Base-by-base conservation (phyloP, 2,113 vertebrate species). In the Aspidoscelis tigris region DNA sequence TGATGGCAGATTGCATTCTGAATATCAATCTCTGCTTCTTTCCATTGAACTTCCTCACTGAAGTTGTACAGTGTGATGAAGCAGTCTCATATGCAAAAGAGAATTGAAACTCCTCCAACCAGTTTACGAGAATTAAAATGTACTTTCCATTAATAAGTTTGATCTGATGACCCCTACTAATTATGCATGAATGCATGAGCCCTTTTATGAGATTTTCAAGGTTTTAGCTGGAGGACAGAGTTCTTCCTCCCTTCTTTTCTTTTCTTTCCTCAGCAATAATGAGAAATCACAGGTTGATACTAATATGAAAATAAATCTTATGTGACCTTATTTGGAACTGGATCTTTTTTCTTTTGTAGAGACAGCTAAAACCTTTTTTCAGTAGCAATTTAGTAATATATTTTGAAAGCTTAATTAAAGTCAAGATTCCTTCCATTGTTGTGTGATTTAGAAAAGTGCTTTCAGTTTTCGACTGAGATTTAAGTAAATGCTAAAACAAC, bases 81-180 rank as follows among this genome's bases (percentile, higher is more conserved):
- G 65, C 20, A 80, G 26, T 47, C 50, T 85, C 5, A 82, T 14
- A 72, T 58, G 6, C 24, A 44, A 58, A 33, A 0, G 33, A 10
- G 76, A 90, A 75, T 9, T 4, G 2, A 81, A 53, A 10, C 5
- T 72, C 26, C 80, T 2, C 77, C 68, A 82, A 58, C n/a, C 9
- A 7, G 76, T 73, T 65, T 0, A 43, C 26, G 82, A 80, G 24
- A 81, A 80, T 88, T 76, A 69, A 83, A 77, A 77, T 33, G 1
- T 3, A 1, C n/a, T 76, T 76, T 80, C 83, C 65, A 84, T 77
- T 87, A 81, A 84, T 84, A 80, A n/a, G 53, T 84, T 72, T 77
- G 74, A 24, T 83, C 70, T 80, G 65, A 64, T 61, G 47, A 24
- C 66, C 81, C 22, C 74, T 85, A 50, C 24, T 58, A 3, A 69